phyloP scores from a whole-genome alignment of 2,113 vertebrate species.

The Notiomystis cincta region DNA sequence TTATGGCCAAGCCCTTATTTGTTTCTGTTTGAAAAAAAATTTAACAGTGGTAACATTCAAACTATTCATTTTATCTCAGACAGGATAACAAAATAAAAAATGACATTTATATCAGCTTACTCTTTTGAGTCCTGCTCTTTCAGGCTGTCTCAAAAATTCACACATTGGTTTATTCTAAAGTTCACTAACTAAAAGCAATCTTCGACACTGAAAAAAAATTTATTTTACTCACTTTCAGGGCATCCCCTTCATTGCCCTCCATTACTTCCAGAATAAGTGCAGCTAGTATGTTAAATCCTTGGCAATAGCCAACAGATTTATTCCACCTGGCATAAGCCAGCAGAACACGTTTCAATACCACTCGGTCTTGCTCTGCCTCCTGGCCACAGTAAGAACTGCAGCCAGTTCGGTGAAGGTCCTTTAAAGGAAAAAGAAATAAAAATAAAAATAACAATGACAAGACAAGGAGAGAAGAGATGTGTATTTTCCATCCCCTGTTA shows the following conservation, averaged over 20 bases:
- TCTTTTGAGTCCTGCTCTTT: not conserved
- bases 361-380: conserved; percentile 87
- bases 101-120: not conserved
- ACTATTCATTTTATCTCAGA: not conserved
- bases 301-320: conserved; percentile 87
- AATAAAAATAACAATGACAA: not conserved
- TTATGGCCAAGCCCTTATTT: not conserved
- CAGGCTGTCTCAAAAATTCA: not conserved
- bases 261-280: conserved; percentile 87
- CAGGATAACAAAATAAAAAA: not conserved
- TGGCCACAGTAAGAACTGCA: conserved; percentile 89
- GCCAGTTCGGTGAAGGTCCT: conserved; percentile 88
- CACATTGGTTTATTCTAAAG: not conserved
- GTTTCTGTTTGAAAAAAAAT: not conserved
- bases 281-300: conserved; percentile 89
- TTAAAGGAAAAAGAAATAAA: not conserved
- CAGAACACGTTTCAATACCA: conserved; percentile 84
- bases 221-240: conserved; percentile 80
- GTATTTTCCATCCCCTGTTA: not conserved
- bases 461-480: not conserved
- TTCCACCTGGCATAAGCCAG: conserved; percentile 88
- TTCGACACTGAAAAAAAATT: not conserved
- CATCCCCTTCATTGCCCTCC: conserved; percentile 87
- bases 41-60: not conserved
- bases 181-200: not conserved